phyloP scores from a whole-genome alignment of 2,797 vertebrate species.

The Smutsia gigantea region DNA sequence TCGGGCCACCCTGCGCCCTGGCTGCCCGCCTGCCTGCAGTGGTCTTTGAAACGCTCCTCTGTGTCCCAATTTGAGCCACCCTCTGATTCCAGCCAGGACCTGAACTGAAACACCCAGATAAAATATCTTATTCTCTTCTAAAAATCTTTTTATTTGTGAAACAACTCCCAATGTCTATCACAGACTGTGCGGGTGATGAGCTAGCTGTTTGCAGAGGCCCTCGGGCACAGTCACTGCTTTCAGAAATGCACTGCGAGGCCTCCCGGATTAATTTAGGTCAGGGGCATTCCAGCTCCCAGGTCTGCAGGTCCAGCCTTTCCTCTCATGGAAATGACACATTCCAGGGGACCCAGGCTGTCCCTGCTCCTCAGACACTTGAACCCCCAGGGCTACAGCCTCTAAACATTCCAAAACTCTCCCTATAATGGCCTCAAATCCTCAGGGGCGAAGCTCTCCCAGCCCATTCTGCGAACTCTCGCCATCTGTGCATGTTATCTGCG shows the following conservation, averaged over 20 bases:
- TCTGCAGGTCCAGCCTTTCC: not conserved
- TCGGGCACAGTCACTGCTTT: fast-evolving
- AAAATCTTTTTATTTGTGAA: not conserved
- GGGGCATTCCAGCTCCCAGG: too few species aligned
- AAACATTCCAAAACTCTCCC: too few species aligned
- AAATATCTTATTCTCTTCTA: not conserved
- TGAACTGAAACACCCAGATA: not conserved
- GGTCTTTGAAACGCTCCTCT: not conserved
- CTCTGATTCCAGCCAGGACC: not conserved
- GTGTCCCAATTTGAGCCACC: not conserved
- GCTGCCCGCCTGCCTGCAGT: not conserved
- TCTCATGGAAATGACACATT: not conserved
- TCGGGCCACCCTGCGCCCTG: not conserved
- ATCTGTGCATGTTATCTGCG: fast-evolving
- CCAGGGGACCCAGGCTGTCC: not conserved
- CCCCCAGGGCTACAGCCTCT: fast-evolving
- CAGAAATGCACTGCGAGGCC: not conserved
- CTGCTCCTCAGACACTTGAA: not conserved
- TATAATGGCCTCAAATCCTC: not conserved
- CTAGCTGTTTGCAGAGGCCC: fast-evolving
- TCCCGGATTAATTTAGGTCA: not conserved
- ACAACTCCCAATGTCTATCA: fast-evolving
- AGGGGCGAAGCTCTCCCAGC: fast-evolving
- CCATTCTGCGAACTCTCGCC: fast-evolving
- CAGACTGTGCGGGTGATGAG: too few species aligned